Percentiles rank a stretch among this genome's conserved stretches.
Conservation (phyloP, 2,113 vertebrate species). For the Pao palembangensis region DNA sequence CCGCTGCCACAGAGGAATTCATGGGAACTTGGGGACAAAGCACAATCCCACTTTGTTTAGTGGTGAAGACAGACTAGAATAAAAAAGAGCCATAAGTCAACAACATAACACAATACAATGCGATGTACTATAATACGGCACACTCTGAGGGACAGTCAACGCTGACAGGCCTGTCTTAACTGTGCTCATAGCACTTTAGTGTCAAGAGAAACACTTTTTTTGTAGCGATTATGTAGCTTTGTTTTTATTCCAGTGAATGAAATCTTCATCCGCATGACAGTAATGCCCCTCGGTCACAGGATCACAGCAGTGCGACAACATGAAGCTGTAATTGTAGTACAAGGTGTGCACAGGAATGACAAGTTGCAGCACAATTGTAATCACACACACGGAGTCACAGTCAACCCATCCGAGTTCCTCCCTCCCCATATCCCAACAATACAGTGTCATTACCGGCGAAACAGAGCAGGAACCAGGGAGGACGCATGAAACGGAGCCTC, state of each 20-base stretch:
- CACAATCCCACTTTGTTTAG: conserved; percentile 87
- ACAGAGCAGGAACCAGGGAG: conserved; percentile 47
- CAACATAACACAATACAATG: conserved; percentile 53
- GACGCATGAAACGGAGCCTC: conserved; percentile 55
- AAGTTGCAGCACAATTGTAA: conserved; percentile 60
- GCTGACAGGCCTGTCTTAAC: conserved; percentile 41
- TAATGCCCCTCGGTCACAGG: conserved; percentile 38
- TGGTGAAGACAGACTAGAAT: conserved; percentile 69
- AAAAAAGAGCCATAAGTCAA: conserved; percentile 74
- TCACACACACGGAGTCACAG: background rate
- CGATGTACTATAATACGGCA: conserved; percentile 56
- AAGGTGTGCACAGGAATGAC: conserved; percentile 39
- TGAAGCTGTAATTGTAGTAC: conserved; percentile 47
- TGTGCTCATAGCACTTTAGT: conserved; percentile 55
- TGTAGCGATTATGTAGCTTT: conserved; percentile 48
- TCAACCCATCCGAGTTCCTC: background rate
- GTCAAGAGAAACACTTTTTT: conserved; percentile 44
- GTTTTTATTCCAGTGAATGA: conserved; percentile 23
- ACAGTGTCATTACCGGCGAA: conserved; percentile 54
- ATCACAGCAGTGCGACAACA: conserved; percentile 32
- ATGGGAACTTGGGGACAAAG: conserved; percentile 85
- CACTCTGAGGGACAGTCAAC: conserved; percentile 49
- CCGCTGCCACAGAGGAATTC: conserved; percentile 89
- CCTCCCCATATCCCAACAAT: conserved; percentile 27
- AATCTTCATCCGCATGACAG: conserved; percentile 38